Conservation (phyloP, 92 coral and sea anemone genomes). For the Pocillopora grandis region DNA sequence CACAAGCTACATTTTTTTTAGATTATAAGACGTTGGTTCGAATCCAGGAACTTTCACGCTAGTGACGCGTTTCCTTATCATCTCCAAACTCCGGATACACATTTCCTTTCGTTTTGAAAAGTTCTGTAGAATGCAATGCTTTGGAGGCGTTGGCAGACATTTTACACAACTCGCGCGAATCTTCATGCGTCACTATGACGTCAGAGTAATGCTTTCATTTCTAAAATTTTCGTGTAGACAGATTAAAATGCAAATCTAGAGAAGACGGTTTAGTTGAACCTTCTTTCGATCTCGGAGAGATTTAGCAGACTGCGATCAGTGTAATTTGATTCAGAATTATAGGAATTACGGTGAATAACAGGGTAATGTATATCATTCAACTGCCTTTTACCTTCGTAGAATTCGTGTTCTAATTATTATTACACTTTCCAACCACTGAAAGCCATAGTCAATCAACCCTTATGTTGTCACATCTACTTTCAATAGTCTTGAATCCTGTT, state of each 20-base stretch:
- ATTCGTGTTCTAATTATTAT: not conserved
- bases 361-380: conserved; percentile 1
- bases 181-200: conserved; percentile 34
- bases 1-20: too few species aligned
- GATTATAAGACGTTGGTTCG: too few species aligned
- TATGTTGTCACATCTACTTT: too few species aligned
- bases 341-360: not conserved
- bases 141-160: not conserved
- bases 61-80: too few species aligned
- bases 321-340: not conserved
- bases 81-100: too few species aligned
- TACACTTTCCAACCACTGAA: too few species aligned
- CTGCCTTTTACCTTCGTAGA: not conserved
- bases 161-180: not conserved
- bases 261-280: not conserved
- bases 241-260: not conserved
- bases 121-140: too few species aligned
- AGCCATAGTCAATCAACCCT: too few species aligned
- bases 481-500: too few species aligned
- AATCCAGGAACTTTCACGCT: too few species aligned
- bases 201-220: conserved; percentile 9
- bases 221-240: conserved; percentile 1
- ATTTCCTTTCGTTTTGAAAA: too few species aligned
- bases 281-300: not conserved
- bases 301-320: not conserved